phyloP scores from a whole-genome alignment of 1,140 invertebrate species.

The Elysia chlorotica region DNA sequence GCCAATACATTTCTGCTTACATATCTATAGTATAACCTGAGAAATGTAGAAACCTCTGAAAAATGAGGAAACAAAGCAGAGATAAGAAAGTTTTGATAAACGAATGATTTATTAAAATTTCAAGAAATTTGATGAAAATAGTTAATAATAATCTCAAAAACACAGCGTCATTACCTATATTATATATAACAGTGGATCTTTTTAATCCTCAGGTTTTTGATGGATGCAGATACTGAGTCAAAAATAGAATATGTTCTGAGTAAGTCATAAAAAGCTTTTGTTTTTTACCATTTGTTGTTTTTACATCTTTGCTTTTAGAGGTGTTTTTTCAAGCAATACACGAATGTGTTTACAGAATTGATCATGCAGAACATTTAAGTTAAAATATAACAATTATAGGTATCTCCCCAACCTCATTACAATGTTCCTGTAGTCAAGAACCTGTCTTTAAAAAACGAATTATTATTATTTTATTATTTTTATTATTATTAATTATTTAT shows the following conservation, averaged over 20 bases:
- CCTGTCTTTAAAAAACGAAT: too few species aligned
- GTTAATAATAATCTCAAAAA: background rate
- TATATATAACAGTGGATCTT: background rate
- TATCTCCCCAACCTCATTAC: background rate
- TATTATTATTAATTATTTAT: background rate
- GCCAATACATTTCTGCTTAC: too few species aligned
- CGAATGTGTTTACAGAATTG: too few species aligned
- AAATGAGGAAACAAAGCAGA: too few species aligned
- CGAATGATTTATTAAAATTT: background rate
- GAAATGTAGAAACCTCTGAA: too few species aligned
- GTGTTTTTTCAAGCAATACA: too few species aligned
- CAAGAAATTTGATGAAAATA: too few species aligned
- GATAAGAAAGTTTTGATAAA: background rate
- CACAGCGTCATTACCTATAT: background rate
- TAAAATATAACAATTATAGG: background rate
- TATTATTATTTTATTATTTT: background rate
- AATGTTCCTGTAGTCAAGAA: too few species aligned
- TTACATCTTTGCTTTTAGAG: background rate
- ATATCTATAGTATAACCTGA: too few species aligned
- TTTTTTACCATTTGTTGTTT: background rate
- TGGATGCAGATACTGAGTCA: slow-evolving; percentile 30
- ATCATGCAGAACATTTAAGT: too few species aligned
- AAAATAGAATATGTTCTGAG: slow-evolving; percentile 35
- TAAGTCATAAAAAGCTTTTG: slow-evolving; percentile 23
- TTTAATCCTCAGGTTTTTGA: slow-evolving; percentile 35